Evolutionary conservation across 2,113 vertebrate genomes (phyloP), one percentile per base, ranked within the genome.

Genomic region (Dasyurus viverrinus): DNA sequence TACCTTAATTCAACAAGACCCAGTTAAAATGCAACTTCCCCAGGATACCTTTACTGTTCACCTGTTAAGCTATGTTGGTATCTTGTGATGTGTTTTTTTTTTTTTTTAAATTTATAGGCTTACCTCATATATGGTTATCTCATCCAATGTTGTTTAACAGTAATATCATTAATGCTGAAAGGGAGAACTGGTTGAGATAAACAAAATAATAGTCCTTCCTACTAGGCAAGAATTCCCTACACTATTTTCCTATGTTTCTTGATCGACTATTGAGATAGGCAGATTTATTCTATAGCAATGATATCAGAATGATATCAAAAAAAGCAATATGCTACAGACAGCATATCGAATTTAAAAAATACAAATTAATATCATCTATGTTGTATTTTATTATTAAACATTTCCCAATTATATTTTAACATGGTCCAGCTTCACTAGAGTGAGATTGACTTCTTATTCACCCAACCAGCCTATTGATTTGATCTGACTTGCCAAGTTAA

Each of bases 401-500:
- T 68, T 68, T 68, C 30, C 30, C 60, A 36, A 30, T 68, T 76
- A 76, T 16, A 42, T n/a, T 76, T 12, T 76, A 76, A 76, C 6
- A 16, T 76, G 12, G 14, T 76, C 68, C 6, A 76, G 12, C 68
- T 76, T n/a, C 19, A 76, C 68, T n/a, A 42, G 16, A 16, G 60
- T 36, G 30, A 16, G 11, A 68, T 60, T 60, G 26, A 60, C 14
- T 76, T 84, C 16, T 22, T 84, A 84, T 42, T 84, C n/a, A 23
- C 2, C n/a, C 16, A 42, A 2, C 68, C 7, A 42, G 36, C n/a
- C n/a, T 93, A 48, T 96, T 93, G 76, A 95, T 96, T 93, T 94
- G 95, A 93, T 91, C 68, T 94, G 89, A 95, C 84, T 97, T 90
- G 57, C 93, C 60, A 12, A 25, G 92, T 92, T 94, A 97, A 94